These are phyloP conservation scores for Peucedramus taeniatus DNA, from an alignment of 2,113 vertebrate species.

Conservation along the genomic window DNA sequence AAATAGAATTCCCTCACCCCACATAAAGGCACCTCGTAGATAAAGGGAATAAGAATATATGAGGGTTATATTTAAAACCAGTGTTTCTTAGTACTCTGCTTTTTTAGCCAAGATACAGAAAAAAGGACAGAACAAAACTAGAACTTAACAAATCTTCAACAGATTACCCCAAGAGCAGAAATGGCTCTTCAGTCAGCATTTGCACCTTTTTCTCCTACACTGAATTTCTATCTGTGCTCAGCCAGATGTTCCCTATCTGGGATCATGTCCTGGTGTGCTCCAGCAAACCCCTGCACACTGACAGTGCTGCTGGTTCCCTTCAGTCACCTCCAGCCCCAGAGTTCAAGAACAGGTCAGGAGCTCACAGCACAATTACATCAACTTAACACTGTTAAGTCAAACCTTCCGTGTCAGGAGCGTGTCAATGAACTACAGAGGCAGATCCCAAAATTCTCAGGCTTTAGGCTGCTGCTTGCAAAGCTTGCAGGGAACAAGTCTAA, in stretches of 20 bases:
- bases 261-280: neutral
- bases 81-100: neutral
- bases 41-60: neutral
- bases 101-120: neutral
- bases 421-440: neutral
- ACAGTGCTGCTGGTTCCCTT: neutral
- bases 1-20: neutral
- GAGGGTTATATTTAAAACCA: neutral
- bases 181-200: neutral
- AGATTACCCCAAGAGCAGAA: neutral
- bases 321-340: neutral
- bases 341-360: slow-evolving; percentile 1
- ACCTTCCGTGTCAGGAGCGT: neutral
- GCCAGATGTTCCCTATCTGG: neutral
- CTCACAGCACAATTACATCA: neutral
- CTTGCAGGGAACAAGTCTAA: neutral
- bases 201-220: neutral
- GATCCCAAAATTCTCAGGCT: neutral
- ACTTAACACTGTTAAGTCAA: neutral
- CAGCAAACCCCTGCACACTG: neutral
- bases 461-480: neutral
- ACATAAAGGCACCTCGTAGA: neutral
- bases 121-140: neutral
- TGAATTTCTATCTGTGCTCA: neutral
- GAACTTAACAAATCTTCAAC: neutral